These are phyloP conservation scores for Zophobas morio DNA, from an alignment of 1,140 invertebrate genomes.

Conservation along the genomic window DNA sequence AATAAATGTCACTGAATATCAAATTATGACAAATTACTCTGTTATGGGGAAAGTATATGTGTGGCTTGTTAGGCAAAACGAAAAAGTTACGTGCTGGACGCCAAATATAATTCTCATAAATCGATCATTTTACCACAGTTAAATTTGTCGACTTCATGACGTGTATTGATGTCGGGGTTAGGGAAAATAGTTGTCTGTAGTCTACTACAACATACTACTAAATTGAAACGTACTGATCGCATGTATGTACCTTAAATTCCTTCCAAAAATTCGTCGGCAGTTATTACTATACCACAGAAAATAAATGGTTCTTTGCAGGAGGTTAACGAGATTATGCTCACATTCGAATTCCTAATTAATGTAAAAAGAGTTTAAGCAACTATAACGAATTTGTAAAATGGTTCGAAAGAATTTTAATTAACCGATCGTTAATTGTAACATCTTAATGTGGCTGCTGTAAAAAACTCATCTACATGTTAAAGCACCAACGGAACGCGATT, in stretches of 20 bases:
- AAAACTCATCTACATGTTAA: background rate
- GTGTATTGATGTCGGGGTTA: too few relatives aligned
- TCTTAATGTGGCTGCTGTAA: background rate
- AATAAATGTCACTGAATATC: constrained; percentile 17
- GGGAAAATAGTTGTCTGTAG: too few relatives aligned
- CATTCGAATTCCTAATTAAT: too few relatives aligned
- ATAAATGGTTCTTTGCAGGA: too few relatives aligned
- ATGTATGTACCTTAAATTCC: too few relatives aligned
- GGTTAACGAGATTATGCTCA: too few relatives aligned
- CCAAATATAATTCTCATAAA: constrained; percentile 3
- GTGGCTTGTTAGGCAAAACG: background rate
- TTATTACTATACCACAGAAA: too few relatives aligned
- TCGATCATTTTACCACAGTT: constrained; percentile 18
- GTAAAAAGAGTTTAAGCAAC: too few relatives aligned
- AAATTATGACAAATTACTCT: constrained; percentile 23
- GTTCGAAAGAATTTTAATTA: background rate
- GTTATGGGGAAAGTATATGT: constrained; percentile 1
- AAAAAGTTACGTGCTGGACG: background rate
- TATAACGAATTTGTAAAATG: background rate
- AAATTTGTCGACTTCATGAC: background rate
- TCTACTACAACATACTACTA: too few relatives aligned
- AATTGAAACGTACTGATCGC: too few relatives aligned
- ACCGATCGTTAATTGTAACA: background rate
- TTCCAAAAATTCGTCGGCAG: too few relatives aligned
- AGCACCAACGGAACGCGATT: background rate